Conservation (phyloP, 2,797 vertebrate genomes). For the Urocyon cinereoargenteus region DNA sequence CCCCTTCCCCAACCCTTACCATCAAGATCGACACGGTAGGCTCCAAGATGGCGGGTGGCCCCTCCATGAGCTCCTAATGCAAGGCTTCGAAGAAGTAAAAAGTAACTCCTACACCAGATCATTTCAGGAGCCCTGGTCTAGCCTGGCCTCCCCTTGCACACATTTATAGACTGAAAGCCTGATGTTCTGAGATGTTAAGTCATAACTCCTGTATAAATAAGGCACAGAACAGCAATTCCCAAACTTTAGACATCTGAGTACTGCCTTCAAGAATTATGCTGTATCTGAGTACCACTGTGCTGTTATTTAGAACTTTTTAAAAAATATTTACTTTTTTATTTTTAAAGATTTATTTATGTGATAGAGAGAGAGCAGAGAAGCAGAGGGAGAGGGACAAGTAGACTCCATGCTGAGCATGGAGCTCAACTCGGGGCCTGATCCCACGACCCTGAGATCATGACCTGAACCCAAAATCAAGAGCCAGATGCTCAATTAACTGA, state of each 20-base stretch:
- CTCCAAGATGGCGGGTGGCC: too few relatives aligned
- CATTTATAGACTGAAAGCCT: background rate
- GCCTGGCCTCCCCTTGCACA: background rate
- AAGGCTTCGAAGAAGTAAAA: conserved; percentile 2
- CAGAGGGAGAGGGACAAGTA: background rate
- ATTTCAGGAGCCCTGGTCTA: background rate
- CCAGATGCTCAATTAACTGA: background rate
- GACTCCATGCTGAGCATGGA: background rate
- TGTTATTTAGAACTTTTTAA: background rate
- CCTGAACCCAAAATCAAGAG: background rate
- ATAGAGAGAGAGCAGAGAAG: background rate
- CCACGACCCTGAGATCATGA: background rate
- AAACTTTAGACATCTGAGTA: too few relatives aligned
- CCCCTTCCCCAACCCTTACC: background rate
- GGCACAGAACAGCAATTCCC: background rate
- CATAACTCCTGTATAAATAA: background rate
- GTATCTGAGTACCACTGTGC: background rate
- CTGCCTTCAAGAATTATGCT: background rate
- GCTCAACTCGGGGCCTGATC: fast-evolving
- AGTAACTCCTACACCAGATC: background rate
- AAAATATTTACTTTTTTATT: background rate
- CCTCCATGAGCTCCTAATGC: background rate
- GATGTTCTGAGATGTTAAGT: background rate
- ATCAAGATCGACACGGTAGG: background rate
- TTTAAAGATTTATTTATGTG: background rate